Conservation (phyloP, 2,113 vertebrate species). For the Polypterus senegalus region DNA sequence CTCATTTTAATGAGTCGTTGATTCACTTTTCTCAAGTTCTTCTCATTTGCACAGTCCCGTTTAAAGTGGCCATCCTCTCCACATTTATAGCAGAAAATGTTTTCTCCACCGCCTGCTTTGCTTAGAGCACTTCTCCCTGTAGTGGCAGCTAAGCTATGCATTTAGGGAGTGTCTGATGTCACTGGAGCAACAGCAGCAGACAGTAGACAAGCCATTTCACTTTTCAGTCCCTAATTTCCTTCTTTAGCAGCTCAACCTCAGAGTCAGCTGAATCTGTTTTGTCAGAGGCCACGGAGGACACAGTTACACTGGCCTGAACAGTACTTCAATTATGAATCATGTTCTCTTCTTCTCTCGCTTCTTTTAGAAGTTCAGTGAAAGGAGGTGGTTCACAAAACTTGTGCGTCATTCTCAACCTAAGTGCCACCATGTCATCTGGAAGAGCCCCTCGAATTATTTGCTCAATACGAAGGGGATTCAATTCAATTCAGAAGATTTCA, state of each 20-base stretch:
- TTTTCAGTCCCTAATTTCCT: neutral
- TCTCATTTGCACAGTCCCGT: conserved; percentile 9
- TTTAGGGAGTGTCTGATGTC: no score
- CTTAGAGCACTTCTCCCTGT: no score
- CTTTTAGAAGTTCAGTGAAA: neutral
- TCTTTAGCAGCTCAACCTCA: neutral
- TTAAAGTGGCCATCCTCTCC: conserved; percentile 16
- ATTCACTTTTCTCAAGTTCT: conserved; percentile 19
- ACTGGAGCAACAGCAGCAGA: no score
- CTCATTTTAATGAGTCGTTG: conserved; percentile 12
- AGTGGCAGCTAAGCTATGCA: no score
- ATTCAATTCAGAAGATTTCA: no score
- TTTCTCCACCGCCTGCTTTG: no score
- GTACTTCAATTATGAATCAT: neutral
- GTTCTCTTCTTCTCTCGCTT: neutral
- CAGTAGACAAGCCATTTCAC: no score
- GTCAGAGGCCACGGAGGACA: neutral
- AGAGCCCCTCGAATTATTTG: neutral
- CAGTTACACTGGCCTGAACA: neutral
- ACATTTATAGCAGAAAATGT: conserved; percentile 20
- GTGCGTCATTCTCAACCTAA: neutral
- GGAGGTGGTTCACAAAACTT: neutral
- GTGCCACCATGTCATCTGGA: neutral
- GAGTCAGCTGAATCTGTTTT: neutral
- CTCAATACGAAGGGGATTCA: neutral